Conservation (phyloP, 37 sponge, comb jelly and placozoan genomes). For the Agelas oroides region DNA sequence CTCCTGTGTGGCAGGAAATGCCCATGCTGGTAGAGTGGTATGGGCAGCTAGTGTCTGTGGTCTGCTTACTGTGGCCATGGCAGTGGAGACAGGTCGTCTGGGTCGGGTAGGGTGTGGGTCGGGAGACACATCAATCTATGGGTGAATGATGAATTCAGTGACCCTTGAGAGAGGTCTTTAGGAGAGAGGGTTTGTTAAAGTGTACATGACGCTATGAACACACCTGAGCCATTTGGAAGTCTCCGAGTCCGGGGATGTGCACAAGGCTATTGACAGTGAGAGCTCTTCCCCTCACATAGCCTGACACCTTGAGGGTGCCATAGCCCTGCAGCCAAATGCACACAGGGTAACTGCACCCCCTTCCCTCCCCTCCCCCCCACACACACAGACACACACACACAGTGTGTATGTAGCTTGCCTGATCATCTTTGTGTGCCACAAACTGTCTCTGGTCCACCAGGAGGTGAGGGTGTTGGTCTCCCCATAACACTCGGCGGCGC, state of each 20-base stretch:
- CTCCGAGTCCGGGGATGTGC: conserved; percentile 81
- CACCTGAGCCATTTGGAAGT: conserved; percentile 81
- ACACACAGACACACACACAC: no score
- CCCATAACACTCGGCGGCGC: conserved; percentile 41
- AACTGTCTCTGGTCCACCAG: conserved; percentile 64
- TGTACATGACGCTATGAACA: no score
- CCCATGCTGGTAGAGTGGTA: no score
- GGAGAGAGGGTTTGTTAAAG: neutral
- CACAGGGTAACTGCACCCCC: no score
- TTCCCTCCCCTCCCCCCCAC: no score
- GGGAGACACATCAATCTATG: conserved; percentile 66
- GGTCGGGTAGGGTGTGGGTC: conserved; percentile 50
- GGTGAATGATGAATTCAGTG: no score
- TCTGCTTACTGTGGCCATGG: no score
- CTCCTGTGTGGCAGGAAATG: no score
- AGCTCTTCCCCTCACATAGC: conserved; percentile 82
- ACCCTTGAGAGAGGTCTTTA: neutral
- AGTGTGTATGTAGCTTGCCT: neutral
- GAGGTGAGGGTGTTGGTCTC: conserved; percentile 79
- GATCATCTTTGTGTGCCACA: conserved; percentile 12
- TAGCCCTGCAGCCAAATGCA: no score
- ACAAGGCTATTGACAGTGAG: conserved; percentile 87
- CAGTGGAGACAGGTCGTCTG: neutral
- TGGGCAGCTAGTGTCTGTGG: no score
- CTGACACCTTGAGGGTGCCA: conserved; percentile 74